Conservation (phyloP, 2,888 invertebrate species). For the Acrocera orbiculus region DNA sequence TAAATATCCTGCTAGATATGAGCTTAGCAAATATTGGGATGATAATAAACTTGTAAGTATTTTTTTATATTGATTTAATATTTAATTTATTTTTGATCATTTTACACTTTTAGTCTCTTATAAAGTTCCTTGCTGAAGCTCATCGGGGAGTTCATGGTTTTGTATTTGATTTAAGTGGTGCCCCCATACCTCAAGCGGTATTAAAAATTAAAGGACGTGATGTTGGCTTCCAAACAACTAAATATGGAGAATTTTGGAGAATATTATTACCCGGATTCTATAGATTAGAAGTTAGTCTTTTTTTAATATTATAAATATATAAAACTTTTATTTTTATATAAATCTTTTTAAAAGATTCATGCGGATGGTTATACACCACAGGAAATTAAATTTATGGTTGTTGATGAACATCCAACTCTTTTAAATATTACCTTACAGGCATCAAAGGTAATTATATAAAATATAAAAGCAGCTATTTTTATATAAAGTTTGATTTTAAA, state of each 20-base stretch:
- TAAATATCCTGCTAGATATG: constrained; percentile 70
- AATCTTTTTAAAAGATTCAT: constrained; percentile 41
- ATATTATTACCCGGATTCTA: constrained; percentile 76
- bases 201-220: constrained; percentile 66
- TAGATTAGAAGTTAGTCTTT: constrained; percentile 49
- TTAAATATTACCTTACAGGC: constrained; percentile 62
- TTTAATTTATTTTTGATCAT: not conserved
- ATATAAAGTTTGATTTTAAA: constrained; percentile 17
- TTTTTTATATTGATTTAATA: not conserved
- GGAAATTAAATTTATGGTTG: constrained; percentile 72
- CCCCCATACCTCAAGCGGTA: constrained; percentile 61
- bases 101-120: constrained; percentile 47
- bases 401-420: constrained; percentile 68
- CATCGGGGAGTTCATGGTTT: constrained; percentile 82
- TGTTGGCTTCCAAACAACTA: constrained; percentile 69
- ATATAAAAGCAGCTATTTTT: not conserved
- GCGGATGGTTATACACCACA: constrained; percentile 70
- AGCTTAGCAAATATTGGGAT: constrained; percentile 70
- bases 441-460: constrained; percentile 44
- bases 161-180: constrained; percentile 58
- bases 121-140: constrained; percentile 69
- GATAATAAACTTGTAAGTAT: constrained; percentile 62
- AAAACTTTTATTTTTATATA: constrained; percentile 2
- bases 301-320: no score
- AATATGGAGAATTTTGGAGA: constrained; percentile 91